Evolutionary conservation across 2,797 vertebrate species (phyloP), one percentile per base, ranked within the genome.

Genomic region (Borostomias antarcticus): DNA sequence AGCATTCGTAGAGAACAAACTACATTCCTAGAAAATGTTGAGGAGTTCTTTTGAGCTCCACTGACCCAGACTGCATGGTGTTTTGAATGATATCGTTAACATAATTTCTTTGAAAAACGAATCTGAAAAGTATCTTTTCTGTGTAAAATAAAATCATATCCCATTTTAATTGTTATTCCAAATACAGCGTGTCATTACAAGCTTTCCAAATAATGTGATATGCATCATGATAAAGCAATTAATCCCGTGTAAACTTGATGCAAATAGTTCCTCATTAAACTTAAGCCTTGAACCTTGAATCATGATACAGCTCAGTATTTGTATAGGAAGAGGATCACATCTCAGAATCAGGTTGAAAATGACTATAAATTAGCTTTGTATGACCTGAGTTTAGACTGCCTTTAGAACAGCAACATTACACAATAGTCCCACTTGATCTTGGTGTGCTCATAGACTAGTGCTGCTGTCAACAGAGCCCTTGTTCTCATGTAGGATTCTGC

Each of bases 301-400:
- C 37, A 37, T 58, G 11, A 54, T 52, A 75, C 67, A 63, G 70
- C 72, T 74, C 59, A 57, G 65, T 88, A 75, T 87, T 90, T 89
- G 65, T 30, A 85, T 81, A 76, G 75, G 68, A 89, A 76, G 70
- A 77, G 60, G 70, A 83, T 84, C 82, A 65, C 70, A 66, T 72
- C 58, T 69, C 43, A 73, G 50, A 30, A 28, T 37, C 28, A 77
- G 70, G 70, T 82, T 83, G 77, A 79, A 77, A 82, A 71, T 48
- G 57, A 77, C 70, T 85, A 69, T 64, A 75, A 71, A 70, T 66
- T 58, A 17, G 10, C 8, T 47, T 80, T 81, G 81, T 71, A 83
- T 76, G 79, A 80, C 56, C 62, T 70, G 32, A 68, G 62, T 80
- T 82, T 33, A 72, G 69, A 82, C 64, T 37, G 11, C 59, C 58